Evolutionary conservation across 2,888 invertebrate genomes (phyloP).

Genomic region (Mechanitis messenoides): DNA sequence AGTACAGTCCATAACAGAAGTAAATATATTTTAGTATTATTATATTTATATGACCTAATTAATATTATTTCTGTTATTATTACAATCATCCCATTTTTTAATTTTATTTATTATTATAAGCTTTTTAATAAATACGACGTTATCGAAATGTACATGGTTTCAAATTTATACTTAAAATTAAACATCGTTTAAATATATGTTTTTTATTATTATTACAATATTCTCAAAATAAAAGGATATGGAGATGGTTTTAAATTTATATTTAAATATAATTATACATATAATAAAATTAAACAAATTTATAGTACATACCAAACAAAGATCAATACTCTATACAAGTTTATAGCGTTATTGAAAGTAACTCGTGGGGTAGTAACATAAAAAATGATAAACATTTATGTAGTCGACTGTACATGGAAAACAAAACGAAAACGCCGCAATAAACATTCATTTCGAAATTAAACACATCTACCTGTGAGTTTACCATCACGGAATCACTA

Average conservation of each 20-base stretch:
- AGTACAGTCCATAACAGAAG: not conserved
- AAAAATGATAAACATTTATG: constrained; percentile 1
- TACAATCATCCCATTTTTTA: too few relatives aligned
- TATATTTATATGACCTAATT: not conserved
- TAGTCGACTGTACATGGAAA: constrained; percentile 40
- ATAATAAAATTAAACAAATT: constrained; percentile 7
- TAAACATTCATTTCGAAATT: constrained; percentile 75
- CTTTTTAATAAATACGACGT: too few relatives aligned
- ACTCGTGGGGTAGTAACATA: not conserved
- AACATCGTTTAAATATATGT: too few relatives aligned
- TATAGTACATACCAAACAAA: too few relatives aligned
- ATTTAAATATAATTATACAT: constrained; percentile 15
- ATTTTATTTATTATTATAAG: too few relatives aligned
- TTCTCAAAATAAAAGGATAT: too few relatives aligned
- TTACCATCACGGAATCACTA: constrained; percentile 72
- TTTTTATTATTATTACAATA: too few relatives aligned
- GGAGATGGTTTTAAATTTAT: constrained; percentile 15
- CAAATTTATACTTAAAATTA: too few relatives aligned
- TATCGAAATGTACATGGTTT: too few relatives aligned
- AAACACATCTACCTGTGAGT: constrained; percentile 74
- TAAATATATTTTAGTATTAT: not conserved
- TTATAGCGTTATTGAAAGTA: not conserved
- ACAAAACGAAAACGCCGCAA: constrained; percentile 68
- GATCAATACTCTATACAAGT: not conserved
- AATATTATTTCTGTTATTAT: too few relatives aligned